Conservation (phyloP, 2,888 invertebrate species). For the Lepas anatifera region DNA sequence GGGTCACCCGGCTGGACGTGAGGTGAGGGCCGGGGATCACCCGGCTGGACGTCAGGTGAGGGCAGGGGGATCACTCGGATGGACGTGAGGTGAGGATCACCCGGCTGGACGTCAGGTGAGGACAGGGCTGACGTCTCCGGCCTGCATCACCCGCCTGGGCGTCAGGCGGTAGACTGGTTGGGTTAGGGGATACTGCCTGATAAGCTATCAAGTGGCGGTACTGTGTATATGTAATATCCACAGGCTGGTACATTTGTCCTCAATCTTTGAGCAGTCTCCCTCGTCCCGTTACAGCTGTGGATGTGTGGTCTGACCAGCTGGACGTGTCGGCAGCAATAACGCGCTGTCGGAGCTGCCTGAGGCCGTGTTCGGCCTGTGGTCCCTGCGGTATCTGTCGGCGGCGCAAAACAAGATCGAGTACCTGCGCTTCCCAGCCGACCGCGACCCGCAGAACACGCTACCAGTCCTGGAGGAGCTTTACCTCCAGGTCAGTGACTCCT, state of each 20-base stretch:
- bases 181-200: too few species aligned
- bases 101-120: slow-evolving; percentile 51
- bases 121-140: too few species aligned
- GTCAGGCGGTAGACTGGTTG: too few species aligned
- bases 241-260: too few species aligned
- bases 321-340: slow-evolving; percentile 40
- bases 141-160: too few species aligned
- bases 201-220: too few species aligned
- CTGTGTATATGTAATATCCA: too few species aligned
- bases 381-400: slow-evolving; percentile 46
- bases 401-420: slow-evolving; percentile 78
- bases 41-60: slow-evolving; percentile 51
- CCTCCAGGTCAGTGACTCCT: too few species aligned
- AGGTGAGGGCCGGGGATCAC: background rate
- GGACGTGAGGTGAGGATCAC: background rate
- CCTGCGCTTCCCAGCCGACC: slow-evolving; percentile 42
- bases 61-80: too few species aligned
- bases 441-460: slow-evolving; percentile 25
- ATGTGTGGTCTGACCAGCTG: background rate
- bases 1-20: too few species aligned
- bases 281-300: background rate
- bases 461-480: slow-evolving; percentile 80
- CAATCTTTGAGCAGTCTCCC: too few species aligned
- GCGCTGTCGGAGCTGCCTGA: slow-evolving; percentile 64
- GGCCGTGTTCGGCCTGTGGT: slow-evolving; percentile 68